Evolutionary conservation across 2,888 invertebrate genomes (phyloP).

Genomic region (Drosophila emarginata): DNA sequence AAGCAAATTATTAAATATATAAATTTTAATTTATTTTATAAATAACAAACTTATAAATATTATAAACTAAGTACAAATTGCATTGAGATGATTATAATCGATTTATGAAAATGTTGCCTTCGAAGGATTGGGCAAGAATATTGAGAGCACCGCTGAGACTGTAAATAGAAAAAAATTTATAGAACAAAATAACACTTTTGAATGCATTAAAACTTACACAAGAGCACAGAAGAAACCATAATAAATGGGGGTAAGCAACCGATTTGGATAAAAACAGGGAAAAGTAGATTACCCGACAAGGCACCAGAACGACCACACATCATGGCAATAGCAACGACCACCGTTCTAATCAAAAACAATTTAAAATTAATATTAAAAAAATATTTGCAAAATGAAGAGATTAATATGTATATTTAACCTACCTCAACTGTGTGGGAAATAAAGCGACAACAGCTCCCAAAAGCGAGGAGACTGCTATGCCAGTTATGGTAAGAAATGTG

Average conservation of each 20-base stretch:
- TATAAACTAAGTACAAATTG: slow-evolving; percentile 1
- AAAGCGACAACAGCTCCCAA: slow-evolving; percentile 76
- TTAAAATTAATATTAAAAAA: background rate
- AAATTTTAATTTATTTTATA: background rate
- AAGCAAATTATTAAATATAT: background rate
- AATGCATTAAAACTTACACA: slow-evolving; percentile 83
- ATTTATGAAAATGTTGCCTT: slow-evolving; percentile 57
- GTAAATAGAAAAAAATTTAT: slow-evolving; percentile 12
- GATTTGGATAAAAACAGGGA: slow-evolving; percentile 86
- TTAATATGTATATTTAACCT: slow-evolving; percentile 13
- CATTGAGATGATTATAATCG: background rate
- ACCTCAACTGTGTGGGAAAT: slow-evolving; percentile 81
- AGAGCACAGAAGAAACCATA: slow-evolving; percentile 85
- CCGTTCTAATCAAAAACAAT: slow-evolving; percentile 84
- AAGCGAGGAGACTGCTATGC: slow-evolving; percentile 79
- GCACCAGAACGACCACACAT: slow-evolving; percentile 89
- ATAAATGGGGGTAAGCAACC: slow-evolving; percentile 90
- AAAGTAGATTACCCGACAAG: slow-evolving; percentile 87
- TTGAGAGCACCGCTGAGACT: slow-evolving; percentile 71
- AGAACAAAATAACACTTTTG: background rate
- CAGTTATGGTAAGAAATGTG: slow-evolving; percentile 82
- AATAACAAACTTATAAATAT: background rate
- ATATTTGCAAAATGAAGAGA: too few relatives aligned
- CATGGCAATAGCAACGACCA: slow-evolving; percentile 88
- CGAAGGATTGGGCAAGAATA: slow-evolving; percentile 66